Evolutionary conservation across 2,113 vertebrate genomes (phyloP), one percentile per base, ranked within the genome.

Genomic region (Leucosticte australis): DNA sequence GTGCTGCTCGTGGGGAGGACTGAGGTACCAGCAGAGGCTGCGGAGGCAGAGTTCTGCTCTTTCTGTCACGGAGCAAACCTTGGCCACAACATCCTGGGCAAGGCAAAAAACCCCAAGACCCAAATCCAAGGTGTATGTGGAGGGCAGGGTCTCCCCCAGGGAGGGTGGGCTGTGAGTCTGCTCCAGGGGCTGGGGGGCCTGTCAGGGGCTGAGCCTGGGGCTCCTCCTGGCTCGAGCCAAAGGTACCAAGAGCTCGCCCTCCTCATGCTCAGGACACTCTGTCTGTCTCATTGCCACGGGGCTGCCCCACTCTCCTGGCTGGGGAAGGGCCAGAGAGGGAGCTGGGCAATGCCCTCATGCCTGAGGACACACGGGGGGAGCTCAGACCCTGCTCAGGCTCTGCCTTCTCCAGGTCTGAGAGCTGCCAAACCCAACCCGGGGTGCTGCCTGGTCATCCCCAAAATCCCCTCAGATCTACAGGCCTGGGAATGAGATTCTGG

Each of bases 181-280:
- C 76, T 31, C 9, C 5, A 18, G 9, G 42, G 27, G 24, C 35
- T 27, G 24, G 13, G 55, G 55, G 21, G 6, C 18, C 35, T 78
- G 52, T 44, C 16, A 23, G 39, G 14, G 5, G 8, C 59, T 12
- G 59, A 22, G 52, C 50, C 3, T 3, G 35, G 30, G 21, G 44
- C 16, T 42, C n/a, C 49, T 30, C 6, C 23, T 39, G 30, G 18
- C 62, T 30, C 5, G 13, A 35, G 39, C 14, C 46, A 23, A 17
- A 30, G 2, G 18, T 2, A 7, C 30, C 27, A 8, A 11, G 52
- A 0, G 11, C 27, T 30, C 6, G 5, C 50, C 52, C 9, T 41
- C 42, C 26, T 23, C 0, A 0, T 6, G 27, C 52, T 24, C 27
- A 7, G 39, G 9, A 37, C 28, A 4, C 9, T 16, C 67, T 47